Evolutionary conservation across 2,797 vertebrate species (phyloP).

Genomic region (Novumbra hubbsi): DNA sequence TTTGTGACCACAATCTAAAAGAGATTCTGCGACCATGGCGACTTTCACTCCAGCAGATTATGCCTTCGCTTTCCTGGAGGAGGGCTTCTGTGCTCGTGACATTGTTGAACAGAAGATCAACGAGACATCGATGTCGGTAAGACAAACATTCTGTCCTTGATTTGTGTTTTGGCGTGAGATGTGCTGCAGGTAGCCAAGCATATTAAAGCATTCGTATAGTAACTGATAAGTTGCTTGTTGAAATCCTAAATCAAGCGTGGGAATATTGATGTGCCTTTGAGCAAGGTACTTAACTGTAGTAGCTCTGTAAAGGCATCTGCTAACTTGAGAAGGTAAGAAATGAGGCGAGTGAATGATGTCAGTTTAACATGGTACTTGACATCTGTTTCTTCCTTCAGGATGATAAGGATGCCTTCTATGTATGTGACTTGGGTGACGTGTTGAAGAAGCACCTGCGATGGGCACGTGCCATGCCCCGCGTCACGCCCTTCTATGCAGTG

Average conservation of each 20-base stretch:
- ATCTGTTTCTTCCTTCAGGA: slow-evolving; percentile 71
- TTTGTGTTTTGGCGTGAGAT: background rate
- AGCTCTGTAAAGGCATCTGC: too few relatives aligned
- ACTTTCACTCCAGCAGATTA: slow-evolving; percentile 73
- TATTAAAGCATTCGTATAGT: background rate
- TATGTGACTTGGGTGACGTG: slow-evolving; percentile 93
- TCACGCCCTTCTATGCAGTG: slow-evolving; percentile 93
- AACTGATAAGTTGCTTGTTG: too few relatives aligned
- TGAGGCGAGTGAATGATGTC: background rate
- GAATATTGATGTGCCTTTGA: too few relatives aligned
- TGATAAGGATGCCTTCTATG: slow-evolving; percentile 95
- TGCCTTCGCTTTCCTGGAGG: slow-evolving; percentile 90
- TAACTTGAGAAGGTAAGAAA: too few relatives aligned
- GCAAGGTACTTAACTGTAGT: too few relatives aligned
- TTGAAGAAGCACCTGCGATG: slow-evolving; percentile 93
- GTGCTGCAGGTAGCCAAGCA: too few relatives aligned
- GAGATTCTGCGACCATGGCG: slow-evolving; percentile 65
- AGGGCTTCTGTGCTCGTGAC: slow-evolving; percentile 93
- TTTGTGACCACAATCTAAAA: slow-evolving; percentile 44
- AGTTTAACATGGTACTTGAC: background rate
- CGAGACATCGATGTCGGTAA: slow-evolving; percentile 88
- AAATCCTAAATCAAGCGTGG: too few relatives aligned
- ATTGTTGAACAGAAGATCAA: slow-evolving; percentile 95
- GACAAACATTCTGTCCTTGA: slow-evolving; percentile 24
- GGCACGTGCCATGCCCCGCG: slow-evolving; percentile 84